Evolutionary conservation across 2,797 vertebrate genomes (phyloP).

Genomic region (Alfaro cultratus): DNA sequence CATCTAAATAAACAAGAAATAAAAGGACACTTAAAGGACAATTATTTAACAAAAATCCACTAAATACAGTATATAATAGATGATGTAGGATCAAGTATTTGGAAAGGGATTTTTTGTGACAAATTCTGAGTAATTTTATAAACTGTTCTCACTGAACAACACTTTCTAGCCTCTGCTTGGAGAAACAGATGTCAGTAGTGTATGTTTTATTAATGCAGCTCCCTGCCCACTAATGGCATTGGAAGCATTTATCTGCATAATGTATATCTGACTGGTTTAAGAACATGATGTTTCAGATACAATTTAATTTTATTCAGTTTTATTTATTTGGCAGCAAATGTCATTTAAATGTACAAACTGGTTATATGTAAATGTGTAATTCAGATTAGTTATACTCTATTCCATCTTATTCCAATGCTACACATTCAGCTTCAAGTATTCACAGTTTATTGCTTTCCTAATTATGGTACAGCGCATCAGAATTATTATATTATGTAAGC

Average conservation of each 20-base stretch:
- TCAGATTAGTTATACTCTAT: background rate
- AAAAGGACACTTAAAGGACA: background rate
- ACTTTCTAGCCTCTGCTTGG: conserved; percentile 11
- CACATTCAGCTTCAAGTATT: background rate
- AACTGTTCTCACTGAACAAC: background rate
- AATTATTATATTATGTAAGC: background rate
- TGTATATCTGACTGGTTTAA: conserved; percentile 23
- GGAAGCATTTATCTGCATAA: conserved; percentile 55
- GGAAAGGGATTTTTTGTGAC: background rate
- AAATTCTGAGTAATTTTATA: background rate
- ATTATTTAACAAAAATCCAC: background rate
- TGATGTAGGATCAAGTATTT: background rate
- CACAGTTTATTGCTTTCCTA: background rate
- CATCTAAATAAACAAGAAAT: background rate
- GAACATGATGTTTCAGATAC: conserved; percentile 25
- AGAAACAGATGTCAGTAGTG: conserved; percentile 27
- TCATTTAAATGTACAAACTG: background rate
- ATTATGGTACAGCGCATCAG: background rate
- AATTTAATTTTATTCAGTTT: background rate
- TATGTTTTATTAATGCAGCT: conserved; percentile 65
- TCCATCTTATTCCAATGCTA: background rate
- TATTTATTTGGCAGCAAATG: background rate
- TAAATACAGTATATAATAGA: background rate
- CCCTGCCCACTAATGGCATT: conserved; percentile 37
- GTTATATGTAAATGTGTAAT: background rate